Evolutionary conservation across 2,113 vertebrate species (phyloP).

Genomic region (Megaceryle maxima): DNA sequence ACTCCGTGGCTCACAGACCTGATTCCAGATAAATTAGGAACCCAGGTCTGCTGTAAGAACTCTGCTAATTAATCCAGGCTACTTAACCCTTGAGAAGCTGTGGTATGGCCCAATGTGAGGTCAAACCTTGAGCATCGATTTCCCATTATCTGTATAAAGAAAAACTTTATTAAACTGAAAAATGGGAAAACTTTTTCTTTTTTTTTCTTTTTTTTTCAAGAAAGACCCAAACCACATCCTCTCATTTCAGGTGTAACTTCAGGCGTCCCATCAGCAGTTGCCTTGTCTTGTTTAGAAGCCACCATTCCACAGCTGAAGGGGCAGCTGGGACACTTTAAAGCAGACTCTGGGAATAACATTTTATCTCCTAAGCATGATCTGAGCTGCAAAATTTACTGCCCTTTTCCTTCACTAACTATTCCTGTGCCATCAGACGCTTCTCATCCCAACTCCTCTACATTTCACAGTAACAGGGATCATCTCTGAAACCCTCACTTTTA

Average conservation of each 20-base stretch:
- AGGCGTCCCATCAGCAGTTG: background rate
- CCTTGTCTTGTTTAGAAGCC: fast-evolving
- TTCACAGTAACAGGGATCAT: fast-evolving
- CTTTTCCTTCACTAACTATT: background rate
- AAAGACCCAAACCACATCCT: fast-evolving
- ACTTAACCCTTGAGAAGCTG: background rate
- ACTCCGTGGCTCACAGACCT: fast-evolving
- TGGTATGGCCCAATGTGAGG: background rate
- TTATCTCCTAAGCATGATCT: fast-evolving
- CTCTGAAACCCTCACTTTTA: background rate
- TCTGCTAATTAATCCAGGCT: background rate
- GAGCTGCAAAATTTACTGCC: background rate
- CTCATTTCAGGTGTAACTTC: fast-evolving
- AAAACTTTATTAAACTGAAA: too few relatives aligned
- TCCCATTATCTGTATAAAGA: too few relatives aligned
- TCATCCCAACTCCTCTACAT: too few relatives aligned
- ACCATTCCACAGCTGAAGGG: fast-evolving
- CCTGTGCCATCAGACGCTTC: fast-evolving
- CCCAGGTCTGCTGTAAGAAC: background rate
- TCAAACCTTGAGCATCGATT: background rate
- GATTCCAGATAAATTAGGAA: fast-evolving
- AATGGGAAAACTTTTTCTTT: background rate
- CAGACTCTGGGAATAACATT: background rate
- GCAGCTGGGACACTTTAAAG: fast-evolving
- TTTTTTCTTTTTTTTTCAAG: background rate